Conservation (phyloP, 2,888 invertebrate genomes). For the Agrochola lota region DNA sequence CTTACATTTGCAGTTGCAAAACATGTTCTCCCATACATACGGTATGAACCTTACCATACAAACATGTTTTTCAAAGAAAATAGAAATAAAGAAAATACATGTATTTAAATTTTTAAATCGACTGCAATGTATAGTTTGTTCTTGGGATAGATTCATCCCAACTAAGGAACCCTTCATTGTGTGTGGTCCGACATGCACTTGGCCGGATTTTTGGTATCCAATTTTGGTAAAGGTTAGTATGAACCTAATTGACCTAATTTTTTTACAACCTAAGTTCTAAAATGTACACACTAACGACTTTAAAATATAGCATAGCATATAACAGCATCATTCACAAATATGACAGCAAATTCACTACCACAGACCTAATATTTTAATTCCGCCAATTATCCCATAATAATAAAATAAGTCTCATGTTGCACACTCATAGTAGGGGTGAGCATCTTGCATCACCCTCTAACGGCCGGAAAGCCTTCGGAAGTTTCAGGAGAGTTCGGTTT, state of each 20-base stretch:
- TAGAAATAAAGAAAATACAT: too few species aligned
- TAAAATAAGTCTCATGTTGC: conserved; percentile 69
- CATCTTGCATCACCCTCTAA: conserved; percentile 79
- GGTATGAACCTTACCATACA: too few species aligned
- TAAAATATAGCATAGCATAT: background rate
- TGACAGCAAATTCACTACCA: background rate
- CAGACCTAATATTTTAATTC: conserved; percentile 18
- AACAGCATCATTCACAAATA: background rate
- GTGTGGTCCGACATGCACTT: too few species aligned
- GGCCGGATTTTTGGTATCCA: background rate
- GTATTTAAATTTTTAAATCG: too few species aligned
- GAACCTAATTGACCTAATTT: background rate
- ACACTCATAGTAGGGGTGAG: conserved; percentile 73
- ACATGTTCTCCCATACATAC: too few species aligned
- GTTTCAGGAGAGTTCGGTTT: conserved; percentile 89
- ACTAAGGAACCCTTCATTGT: too few species aligned
- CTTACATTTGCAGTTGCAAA: too few species aligned
- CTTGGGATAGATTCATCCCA: too few species aligned
- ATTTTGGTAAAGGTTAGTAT: background rate
- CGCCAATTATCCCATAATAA: conserved; percentile 48
- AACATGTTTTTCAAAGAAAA: too few species aligned
- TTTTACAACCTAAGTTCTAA: background rate
- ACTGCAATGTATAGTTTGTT: too few species aligned
- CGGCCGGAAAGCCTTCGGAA: conserved; percentile 86
- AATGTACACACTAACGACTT: background rate